Conservation (phyloP, 2,797 vertebrate species). For the Epinephelus awoara region DNA sequence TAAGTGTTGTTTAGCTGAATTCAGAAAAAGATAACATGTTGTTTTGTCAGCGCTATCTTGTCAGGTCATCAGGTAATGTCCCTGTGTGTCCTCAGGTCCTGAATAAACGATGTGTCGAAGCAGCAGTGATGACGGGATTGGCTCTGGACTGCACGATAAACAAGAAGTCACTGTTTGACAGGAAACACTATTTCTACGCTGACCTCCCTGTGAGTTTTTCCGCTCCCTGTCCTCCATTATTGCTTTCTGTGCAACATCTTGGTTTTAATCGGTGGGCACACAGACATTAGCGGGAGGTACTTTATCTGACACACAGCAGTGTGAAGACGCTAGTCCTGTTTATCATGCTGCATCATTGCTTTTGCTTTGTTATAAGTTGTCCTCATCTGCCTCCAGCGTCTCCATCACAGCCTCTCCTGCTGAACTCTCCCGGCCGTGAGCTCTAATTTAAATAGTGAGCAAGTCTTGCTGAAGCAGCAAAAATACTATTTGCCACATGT, state of each 20-base stretch:
- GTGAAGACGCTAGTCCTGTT: conserved; percentile 10
- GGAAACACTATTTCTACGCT: conserved; percentile 99
- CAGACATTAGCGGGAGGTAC: background rate
- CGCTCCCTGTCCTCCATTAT: conserved; percentile 4
- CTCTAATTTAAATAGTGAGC: conserved; percentile 57
- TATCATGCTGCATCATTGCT: conserved; percentile 37
- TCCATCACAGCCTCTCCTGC: conserved; percentile 23
- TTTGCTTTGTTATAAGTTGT: conserved; percentile 26
- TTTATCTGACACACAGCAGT: conserved; percentile 23
- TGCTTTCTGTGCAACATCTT: conserved; percentile 7
- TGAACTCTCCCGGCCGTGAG: conserved; percentile 44
- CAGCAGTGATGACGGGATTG: conserved; percentile 95
- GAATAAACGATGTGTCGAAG: conserved; percentile 96
- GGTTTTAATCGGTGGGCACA: conserved; percentile 1
- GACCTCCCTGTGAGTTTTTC: conserved; percentile 95
- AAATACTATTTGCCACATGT: conserved; percentile 46
- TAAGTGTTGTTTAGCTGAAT: conserved; percentile 77
- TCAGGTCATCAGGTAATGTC: conserved; percentile 9
- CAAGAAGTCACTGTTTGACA: conserved; percentile 96
- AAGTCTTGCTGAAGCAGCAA: conserved; percentile 64
- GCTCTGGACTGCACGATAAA: conserved; percentile 95
- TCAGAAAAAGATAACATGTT: conserved; percentile 1
- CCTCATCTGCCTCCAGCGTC: conserved; percentile 31
- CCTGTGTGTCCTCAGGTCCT: conserved; percentile 89
- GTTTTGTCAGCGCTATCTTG: background rate